phyloP scores from a whole-genome alignment of 2,113 vertebrate species.

The Epinephelus cyanopodus region DNA sequence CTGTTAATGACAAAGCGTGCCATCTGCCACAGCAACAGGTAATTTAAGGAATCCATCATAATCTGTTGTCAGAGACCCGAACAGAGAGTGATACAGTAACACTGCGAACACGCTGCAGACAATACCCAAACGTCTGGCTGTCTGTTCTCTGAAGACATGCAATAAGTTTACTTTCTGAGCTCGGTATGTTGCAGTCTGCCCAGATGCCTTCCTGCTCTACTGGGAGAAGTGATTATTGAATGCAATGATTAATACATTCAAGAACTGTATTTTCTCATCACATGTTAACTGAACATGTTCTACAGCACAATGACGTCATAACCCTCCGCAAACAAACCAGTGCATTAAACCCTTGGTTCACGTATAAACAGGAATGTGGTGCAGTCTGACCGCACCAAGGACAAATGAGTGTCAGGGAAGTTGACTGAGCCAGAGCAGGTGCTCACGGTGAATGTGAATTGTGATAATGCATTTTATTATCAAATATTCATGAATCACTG shows the following conservation, averaged over 20 bases:
- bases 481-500: constrained; percentile 77
- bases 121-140: constrained; percentile 24
- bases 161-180: constrained; percentile 17
- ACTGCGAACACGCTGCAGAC: constrained; percentile 31
- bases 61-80: constrained; percentile 45
- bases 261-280: constrained; percentile 17
- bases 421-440: constrained; percentile 50
- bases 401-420: constrained; percentile 59
- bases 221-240: not conserved
- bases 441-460: constrained; percentile 57
- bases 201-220: not conserved
- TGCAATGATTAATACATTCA: constrained; percentile 26
- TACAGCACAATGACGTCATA: constrained; percentile 30
- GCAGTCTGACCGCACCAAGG: constrained; percentile 49
- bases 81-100: constrained; percentile 35
- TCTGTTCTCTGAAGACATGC: constrained; percentile 28
- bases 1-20: constrained; percentile 70
- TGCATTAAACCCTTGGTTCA: constrained; percentile 24
- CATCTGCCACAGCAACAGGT: constrained; percentile 77
- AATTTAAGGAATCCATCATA: constrained; percentile 66
- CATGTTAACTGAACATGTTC: constrained; percentile 35
- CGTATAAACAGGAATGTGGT: not conserved
- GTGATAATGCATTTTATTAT: constrained; percentile 59
- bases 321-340: not conserved
- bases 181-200: not conserved